A percentile compares a stretch with the other conserved stretches of the same genome.
Conservation (phyloP, 1,140 invertebrate genomes). For the Apis dorsata region DNA sequence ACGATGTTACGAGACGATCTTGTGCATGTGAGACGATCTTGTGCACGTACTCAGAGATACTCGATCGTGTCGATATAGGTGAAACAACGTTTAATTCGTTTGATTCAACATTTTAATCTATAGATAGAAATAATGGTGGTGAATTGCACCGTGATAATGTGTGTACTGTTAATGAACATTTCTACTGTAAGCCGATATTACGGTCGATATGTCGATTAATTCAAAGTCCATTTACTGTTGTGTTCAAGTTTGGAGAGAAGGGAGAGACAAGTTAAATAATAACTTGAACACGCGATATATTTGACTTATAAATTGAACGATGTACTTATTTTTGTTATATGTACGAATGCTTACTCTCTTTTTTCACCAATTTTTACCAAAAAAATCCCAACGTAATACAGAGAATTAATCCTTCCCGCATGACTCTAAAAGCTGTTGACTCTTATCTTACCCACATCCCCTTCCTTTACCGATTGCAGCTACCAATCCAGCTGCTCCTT, state of each 20-base stretch:
- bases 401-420: slow-evolving; percentile 25
- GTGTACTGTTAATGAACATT: not conserved
- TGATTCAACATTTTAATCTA: not conserved
- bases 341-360: too few species aligned
- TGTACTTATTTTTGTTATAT: too few species aligned
- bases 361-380: too few species aligned
- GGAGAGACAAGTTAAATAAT: too few species aligned
- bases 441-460: slow-evolving; percentile 16
- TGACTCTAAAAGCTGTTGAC: not conserved
- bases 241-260: too few species aligned
- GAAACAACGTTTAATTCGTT: not conserved
- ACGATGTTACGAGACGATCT: not conserved
- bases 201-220: too few species aligned
- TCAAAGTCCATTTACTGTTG: too few species aligned
- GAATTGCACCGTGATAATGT: not conserved
- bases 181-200: too few species aligned
- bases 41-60: not conserved
- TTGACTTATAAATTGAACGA: too few species aligned
- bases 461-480: not conserved
- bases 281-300: too few species aligned
- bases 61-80: not conserved
- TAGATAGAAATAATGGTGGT: not conserved
- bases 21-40: not conserved
- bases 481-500: too few species aligned
- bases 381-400: too few species aligned